A percentile compares a stretch with the other conserved stretches of the same genome.
Conservation (phyloP, 2,113 vertebrate species). For the Tonatia bakeri region DNA sequence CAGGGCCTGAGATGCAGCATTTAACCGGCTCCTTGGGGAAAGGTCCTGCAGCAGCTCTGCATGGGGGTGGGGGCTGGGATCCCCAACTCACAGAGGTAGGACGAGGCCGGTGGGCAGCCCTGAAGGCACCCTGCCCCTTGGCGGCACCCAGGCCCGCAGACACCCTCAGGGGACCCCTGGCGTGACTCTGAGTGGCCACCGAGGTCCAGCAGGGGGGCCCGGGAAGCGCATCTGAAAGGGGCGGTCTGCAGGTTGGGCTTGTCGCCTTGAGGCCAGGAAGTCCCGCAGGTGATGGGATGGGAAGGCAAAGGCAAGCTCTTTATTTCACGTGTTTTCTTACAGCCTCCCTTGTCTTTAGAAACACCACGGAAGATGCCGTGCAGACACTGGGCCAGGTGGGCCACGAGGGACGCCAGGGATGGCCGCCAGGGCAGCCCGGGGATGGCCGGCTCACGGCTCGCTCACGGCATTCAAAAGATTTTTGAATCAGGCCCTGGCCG, state of each 20-base stretch:
- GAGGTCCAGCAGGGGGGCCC: neutral
- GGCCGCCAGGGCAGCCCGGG: fast-evolving
- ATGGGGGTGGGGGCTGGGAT: neutral
- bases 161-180: neutral
- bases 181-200: fast-evolving
- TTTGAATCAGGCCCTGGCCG: neutral
- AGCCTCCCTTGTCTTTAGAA: neutral
- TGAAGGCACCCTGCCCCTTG: fast-evolving
- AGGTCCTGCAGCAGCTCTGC: too few relatives aligned
- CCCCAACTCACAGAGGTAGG: neutral
- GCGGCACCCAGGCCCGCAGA: neutral
- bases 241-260: fast-evolving
- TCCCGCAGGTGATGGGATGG: neutral
- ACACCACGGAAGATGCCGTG: fast-evolving
- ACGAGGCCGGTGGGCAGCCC: neutral
- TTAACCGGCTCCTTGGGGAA: neutral
- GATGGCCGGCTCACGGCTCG: fast-evolving
- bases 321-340: neutral
- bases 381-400: fast-evolving
- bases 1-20: neutral
- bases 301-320: neutral
- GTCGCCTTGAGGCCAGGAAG: fast-evolving
- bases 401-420: fast-evolving
- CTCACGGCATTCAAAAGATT: neutral
- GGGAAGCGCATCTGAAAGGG: neutral